Percentiles rank a stretch among this genome's conserved stretches.
Conservation (phyloP, 2,888 invertebrate species). For the Meloe dianella region DNA sequence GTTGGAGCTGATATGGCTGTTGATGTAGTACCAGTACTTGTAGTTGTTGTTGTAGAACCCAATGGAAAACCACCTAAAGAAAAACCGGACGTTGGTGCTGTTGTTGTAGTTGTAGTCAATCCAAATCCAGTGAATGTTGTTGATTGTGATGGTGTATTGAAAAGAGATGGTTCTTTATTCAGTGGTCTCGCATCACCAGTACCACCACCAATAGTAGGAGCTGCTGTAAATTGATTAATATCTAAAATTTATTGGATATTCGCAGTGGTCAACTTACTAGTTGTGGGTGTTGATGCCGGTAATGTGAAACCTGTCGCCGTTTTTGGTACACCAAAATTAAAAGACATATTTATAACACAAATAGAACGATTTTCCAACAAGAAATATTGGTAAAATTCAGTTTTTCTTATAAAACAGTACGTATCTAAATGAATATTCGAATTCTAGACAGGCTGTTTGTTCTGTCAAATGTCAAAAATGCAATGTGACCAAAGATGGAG, state of each 20-base stretch:
- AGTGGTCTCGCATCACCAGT: constrained; percentile 32
- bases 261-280: constrained; percentile 28
- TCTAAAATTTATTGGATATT: constrained; percentile 8
- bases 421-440: too few species aligned
- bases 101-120: constrained; percentile 48
- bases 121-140: constrained; percentile 15
- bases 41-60: not conserved
- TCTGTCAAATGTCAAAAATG: not conserved
- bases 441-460: not conserved
- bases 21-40: not conserved
- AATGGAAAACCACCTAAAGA: not conserved
- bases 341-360: constrained; percentile 43
- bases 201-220: constrained; percentile 36
- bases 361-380: too few species aligned
- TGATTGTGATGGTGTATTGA: constrained; percentile 37
- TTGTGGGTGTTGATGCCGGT: constrained; percentile 50
- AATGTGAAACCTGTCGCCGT: constrained; percentile 53
- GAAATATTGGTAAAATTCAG: not conserved
- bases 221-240: constrained; percentile 19
- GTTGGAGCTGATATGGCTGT: not conserved
- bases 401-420: not conserved
- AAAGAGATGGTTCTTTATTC: constrained; percentile 30
- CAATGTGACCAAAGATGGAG: not conserved
- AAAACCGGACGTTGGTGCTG: not conserved
- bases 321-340: constrained; percentile 47